Evolutionary conservation across 2,797 vertebrate species (phyloP).

Genomic region (Garrulus glandarius): DNA sequence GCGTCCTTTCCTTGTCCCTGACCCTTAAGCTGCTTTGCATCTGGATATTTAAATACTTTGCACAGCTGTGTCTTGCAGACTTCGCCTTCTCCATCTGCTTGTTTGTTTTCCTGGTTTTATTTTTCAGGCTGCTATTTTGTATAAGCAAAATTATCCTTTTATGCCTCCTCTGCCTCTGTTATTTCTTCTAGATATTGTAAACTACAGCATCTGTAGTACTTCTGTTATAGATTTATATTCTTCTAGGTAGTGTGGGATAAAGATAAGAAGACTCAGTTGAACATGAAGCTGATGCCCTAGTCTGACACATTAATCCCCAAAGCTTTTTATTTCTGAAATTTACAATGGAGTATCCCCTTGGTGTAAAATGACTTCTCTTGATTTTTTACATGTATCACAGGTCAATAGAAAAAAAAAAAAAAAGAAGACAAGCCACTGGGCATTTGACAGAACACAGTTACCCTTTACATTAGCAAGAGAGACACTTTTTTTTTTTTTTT

Average conservation of each 20-base stretch:
- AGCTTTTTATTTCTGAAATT: conserved; percentile 21
- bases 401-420: neutral
- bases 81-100: conserved; percentile 75
- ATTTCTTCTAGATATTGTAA: conserved; percentile 65
- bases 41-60: conserved; percentile 72
- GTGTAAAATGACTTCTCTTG: neutral
- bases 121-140: conserved; percentile 77
- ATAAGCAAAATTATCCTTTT: conserved; percentile 80
- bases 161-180: conserved; percentile 53
- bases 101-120: conserved; percentile 77
- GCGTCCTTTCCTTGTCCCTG: conserved; percentile 26
- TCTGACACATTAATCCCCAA: neutral
- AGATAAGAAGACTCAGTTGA: conserved; percentile 10
- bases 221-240: conserved; percentile 38
- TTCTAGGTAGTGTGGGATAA: conserved; percentile 35
- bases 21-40: conserved; percentile 67
- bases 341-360: neutral
- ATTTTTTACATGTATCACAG: neutral
- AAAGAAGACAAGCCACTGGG: neutral
- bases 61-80: conserved; percentile 74
- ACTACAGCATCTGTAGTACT: conserved; percentile 52
- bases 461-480: neutral
- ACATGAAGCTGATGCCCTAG: neutral
- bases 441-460: neutral
- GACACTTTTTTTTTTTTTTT: neutral